Base-by-base conservation (phyloP, 1,140 invertebrate species). In the Drosophila mauritiana region DNA sequence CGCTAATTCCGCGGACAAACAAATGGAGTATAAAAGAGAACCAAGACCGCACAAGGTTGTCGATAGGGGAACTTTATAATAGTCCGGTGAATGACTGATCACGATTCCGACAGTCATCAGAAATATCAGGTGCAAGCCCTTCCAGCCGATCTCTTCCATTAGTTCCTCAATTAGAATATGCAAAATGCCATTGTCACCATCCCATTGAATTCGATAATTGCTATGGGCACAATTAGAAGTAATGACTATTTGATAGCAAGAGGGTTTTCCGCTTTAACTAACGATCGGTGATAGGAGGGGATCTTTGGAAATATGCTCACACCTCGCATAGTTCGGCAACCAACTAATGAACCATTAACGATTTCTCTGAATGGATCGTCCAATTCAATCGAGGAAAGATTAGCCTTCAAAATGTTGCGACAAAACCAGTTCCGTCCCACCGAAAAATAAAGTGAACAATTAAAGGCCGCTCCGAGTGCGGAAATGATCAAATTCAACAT, bases 331-430 rank as follows among this genome's bases (percentile, higher is more conserved):
- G 61, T 77, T 77, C 74, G 40, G 63, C 55, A 78, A 64, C 36
- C 25, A 40, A 59, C 58, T 78, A 78, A 78, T 78, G 57, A 72
- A 72, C 67, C 36, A 56, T 72, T 78, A 72, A 78, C 56, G 65
- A 72, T 78, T 78, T 78, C 74, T 48, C 57, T 27, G 43, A 51
- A 64, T 61, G 69, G 43, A 63, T 53, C n/a, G 15, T 27, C 22
- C 48, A 42, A 56, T 40, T 39, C 67, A 37, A 63, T 74, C 63
- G 80, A 79, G 69, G 64, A 88, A 78, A 88, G 84, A 88, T 84
- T 74, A 89, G 80, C 84, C 84, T 89, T 82, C 76, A 77, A 67
- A 45, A 20, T 40, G 55, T 84, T 84, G 80, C 80, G 70, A 84
- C 64, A 80, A 68, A 64, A 78, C 75, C 75, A 63, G 75, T 78